These are phyloP conservation scores for sheep (Ovis aries) DNA, from an alignment of 2,113 vertebrate species.

Conservation along the genomic window DNA sequence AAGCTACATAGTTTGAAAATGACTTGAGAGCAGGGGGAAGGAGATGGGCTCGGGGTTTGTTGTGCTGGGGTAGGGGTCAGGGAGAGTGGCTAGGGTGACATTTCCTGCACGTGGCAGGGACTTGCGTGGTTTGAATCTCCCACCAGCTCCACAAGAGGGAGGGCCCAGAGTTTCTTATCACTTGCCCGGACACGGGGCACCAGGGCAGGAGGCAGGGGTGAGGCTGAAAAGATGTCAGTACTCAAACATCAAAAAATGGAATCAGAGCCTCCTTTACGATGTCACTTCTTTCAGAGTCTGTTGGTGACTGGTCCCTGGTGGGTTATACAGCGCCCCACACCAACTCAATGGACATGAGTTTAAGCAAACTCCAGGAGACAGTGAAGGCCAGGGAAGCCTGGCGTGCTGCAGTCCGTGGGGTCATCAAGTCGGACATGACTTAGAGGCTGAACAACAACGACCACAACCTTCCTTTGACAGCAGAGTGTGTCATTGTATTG, in stretches of 20 bases:
- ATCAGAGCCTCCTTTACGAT: neutral
- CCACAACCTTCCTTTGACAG: neutral
- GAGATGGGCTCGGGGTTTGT: neutral
- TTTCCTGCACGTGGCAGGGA: neutral
- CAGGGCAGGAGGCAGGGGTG: neutral
- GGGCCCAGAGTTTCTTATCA: neutral
- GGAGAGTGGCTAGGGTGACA: neutral
- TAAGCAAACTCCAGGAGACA: neutral
- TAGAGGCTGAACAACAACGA: neutral
- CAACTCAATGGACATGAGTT: neutral
- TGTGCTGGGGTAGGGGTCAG: neutral
- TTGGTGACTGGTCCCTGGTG: neutral
- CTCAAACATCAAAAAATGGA: neutral
- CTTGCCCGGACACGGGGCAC: neutral
- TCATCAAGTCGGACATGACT: neutral
- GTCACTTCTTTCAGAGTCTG: neutral
- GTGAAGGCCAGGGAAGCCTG: neutral
- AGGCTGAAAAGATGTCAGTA: neutral
- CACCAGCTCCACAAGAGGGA: neutral
- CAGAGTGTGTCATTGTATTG: neutral
- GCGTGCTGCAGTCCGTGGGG: neutral
- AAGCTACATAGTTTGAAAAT: neutral
- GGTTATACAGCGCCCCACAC: neutral
- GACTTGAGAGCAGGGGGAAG: neutral
- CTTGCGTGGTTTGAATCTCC: neutral